Evolutionary conservation across 2,797 vertebrate genomes (phyloP).

Genomic region (Chelmon rostratus): DNA sequence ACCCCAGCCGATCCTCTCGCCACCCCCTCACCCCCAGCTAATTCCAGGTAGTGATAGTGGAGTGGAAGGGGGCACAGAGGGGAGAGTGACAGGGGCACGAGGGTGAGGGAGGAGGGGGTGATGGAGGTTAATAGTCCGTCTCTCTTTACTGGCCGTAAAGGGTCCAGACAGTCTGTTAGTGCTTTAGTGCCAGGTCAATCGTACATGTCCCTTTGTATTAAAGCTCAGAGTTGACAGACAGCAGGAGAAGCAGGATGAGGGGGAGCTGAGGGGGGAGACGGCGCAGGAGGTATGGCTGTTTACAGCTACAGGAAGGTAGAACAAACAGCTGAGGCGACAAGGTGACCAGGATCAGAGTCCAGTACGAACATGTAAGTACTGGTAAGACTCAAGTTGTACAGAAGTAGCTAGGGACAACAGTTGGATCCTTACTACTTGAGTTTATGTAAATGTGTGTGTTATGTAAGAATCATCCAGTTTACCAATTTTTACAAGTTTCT

Average conservation of each 20-base stretch:
- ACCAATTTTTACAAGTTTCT: background rate
- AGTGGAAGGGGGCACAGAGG: constrained; percentile 8
- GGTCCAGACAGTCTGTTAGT: constrained; percentile 84
- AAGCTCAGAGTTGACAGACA: constrained; percentile 80
- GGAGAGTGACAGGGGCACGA: constrained; percentile 47
- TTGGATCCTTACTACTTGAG: background rate
- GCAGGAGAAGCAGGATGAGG: constrained; percentile 18
- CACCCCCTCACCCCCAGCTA: constrained; percentile 16
- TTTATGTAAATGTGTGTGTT: background rate
- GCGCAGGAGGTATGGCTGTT: background rate
- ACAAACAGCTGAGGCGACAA: constrained; percentile 4
- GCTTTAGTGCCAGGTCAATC: constrained; percentile 81
- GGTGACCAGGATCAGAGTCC: background rate
- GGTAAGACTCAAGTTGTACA: background rate
- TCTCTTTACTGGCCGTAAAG: constrained; percentile 82
- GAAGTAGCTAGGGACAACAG: background rate
- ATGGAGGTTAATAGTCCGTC: constrained; percentile 86
- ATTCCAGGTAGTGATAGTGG: constrained; percentile 65
- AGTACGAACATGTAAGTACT: background rate
- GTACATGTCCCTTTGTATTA: constrained; percentile 83
- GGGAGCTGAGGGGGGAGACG: background rate
- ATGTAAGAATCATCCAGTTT: background rate
- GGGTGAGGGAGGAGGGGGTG: constrained; percentile 57
- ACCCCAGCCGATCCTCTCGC: background rate
- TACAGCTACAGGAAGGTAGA: constrained; percentile 18